Base-by-base conservation (phyloP, 2,113 vertebrate genomes). In the Turdus rufiventris region DNA sequence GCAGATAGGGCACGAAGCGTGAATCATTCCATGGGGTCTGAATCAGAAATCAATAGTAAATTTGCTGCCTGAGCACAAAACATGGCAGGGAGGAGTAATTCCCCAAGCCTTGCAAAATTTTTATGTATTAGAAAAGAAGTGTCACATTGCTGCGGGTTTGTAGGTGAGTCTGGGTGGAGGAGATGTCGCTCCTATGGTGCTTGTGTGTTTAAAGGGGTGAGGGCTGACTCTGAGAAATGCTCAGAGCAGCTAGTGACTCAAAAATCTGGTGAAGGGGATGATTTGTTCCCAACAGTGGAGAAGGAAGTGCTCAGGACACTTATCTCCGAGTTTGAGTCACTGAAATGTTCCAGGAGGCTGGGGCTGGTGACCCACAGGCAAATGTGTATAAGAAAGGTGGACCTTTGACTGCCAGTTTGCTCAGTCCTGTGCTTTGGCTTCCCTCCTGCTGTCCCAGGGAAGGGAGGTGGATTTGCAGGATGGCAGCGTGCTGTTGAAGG, bases 1-100 rank as follows among this genome's bases (percentile, higher is more conserved):
- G 95, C 76, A 89, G 85, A 82, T 93, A 70, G 74, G 81, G 79
- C 93, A 93, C 33, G 34, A 53, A 89, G 66, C 8, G 53, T 95
- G 94, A 96, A 95, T 97, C 92, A 94, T 96, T 95, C 93, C 60
- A 2, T 29, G 11, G 91, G 83, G 77, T 50, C 90, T 96, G 95
- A 96, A 96, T 96, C 88, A 96, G 96, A 95, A 97, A 98, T 98
- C 97, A 3, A 97, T 97, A 97, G 91, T 90, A 85, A 93, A 97
- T 97, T 97, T 97, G 95, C 97, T 96, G 96, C 86, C 92, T 88
- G 93, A 95, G 93, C 94, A 75, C 89, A 97, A 93, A 96, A 89
- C 86, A 57, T 89, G 83, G 88, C 84, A 94, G 90, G 34, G 67
- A 92, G 75, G 91, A 96, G 66, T 81, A 90, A 97, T 96, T 95